These are phyloP conservation scores for Mirza zaza DNA, from an alignment of 2,113 vertebrate genomes.

Conservation along the genomic window DNA sequence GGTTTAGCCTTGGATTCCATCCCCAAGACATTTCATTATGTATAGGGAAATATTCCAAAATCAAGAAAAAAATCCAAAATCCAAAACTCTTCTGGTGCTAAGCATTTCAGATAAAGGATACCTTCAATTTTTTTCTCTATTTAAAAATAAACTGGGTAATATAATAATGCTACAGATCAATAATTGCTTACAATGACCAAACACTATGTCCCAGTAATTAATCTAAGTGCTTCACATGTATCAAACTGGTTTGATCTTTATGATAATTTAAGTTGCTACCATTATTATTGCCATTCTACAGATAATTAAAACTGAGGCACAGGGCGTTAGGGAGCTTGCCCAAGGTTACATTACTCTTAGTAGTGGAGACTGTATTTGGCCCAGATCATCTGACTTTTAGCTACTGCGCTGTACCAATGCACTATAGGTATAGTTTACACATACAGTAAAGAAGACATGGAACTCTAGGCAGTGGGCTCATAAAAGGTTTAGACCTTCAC, in stretches of 20 bases:
- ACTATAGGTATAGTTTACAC: background rate
- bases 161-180: background rate
- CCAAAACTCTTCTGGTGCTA: background rate
- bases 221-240: background rate
- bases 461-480: background rate
- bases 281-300: background rate
- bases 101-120: background rate
- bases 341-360: background rate
- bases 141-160: background rate
- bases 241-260: conserved; percentile 9
- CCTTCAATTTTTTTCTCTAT: conserved; percentile 20
- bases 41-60: background rate
- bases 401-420: background rate
- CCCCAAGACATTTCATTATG: background rate
- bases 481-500: conserved; percentile 8
- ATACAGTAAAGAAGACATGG: background rate
- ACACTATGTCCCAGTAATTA: background rate
- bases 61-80: background rate
- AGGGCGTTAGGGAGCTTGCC: background rate
- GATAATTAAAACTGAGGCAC: background rate
- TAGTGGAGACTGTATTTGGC: background rate
- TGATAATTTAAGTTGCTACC: conserved; percentile 6
- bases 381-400: background rate
- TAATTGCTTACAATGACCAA: background rate
- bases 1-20: background rate